phyloP scores from a whole-genome alignment of 2,797 vertebrate species.

The Sebastes goodei region DNA sequence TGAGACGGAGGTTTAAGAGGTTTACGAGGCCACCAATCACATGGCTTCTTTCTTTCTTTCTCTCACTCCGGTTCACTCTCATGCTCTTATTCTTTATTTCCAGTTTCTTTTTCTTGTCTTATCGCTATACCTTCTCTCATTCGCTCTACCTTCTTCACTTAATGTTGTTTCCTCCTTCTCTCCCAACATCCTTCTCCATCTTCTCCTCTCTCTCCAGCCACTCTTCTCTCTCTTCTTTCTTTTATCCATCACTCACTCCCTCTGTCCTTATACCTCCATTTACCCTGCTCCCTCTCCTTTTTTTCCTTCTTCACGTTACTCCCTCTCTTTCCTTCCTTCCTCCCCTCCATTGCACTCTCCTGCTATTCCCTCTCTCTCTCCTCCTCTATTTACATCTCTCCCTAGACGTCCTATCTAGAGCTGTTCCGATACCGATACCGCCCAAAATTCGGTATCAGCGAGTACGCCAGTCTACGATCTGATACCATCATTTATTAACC shows the following conservation, averaged over 20 bases:
- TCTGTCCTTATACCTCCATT: neutral
- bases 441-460: no score
- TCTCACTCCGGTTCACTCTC: neutral
- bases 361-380: neutral
- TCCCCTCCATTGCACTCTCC: neutral
- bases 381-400: neutral
- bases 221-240: neutral
- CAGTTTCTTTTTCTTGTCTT: no score
- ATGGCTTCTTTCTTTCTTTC: neutral
- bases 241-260: neutral
- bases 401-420: no score
- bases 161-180: no score
- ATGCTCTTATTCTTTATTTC: no score
- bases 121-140: no score
- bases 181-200: no score
- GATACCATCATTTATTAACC: no score
- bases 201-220: neutral
- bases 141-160: no score
- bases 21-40: slow-evolving; percentile 3
- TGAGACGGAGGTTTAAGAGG: neutral
- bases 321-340: neutral
- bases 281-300: no score
- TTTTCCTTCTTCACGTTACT: neutral
- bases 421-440: no score
- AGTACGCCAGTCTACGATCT: no score